These are phyloP conservation scores for Bedellia somnulentella DNA, from an alignment of 2,888 invertebrate genomes.

Conservation along the genomic window DNA sequence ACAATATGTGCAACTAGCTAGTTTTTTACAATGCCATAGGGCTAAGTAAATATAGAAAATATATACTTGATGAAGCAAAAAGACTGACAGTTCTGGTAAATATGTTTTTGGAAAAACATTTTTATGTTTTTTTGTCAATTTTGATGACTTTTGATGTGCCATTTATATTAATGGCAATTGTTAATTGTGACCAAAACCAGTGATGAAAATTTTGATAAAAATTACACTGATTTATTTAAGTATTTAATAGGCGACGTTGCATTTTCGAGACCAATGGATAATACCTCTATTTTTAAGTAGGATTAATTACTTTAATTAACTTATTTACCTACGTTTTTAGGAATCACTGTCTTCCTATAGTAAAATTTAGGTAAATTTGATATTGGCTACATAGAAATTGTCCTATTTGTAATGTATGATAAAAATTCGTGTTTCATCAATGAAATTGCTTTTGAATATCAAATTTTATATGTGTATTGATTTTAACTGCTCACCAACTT, in stretches of 20 bases:
- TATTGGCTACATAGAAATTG: background rate
- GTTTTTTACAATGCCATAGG: conserved; percentile 1
- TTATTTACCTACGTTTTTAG: conserved; percentile 9
- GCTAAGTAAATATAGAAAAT: conserved; percentile 1
- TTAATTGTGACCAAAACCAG: background rate
- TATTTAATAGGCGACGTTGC: conserved; percentile 19
- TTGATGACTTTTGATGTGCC: conserved; percentile 12
- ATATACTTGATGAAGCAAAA: background rate
- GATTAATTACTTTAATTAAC: background rate
- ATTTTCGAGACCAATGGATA: background rate
- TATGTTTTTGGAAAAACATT: conserved; percentile 6
- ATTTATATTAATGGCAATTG: conserved; percentile 7
- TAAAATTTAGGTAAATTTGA: conserved; percentile 1
- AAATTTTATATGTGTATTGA: background rate
- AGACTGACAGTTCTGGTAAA: conserved; percentile 4
- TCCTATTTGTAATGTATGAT: background rate
- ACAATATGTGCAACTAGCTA: no score
- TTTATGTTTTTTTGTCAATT: conserved; percentile 10
- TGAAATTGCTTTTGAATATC: background rate
- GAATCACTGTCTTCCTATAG: conserved; percentile 39
- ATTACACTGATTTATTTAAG: conserved; percentile 10
- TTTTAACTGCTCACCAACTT: background rate
- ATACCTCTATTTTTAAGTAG: conserved; percentile 1
- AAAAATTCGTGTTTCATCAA: background rate
- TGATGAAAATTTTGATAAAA: background rate